Conservation (phyloP, 2,797 vertebrate genomes). For the Allobates femoralis region DNA sequence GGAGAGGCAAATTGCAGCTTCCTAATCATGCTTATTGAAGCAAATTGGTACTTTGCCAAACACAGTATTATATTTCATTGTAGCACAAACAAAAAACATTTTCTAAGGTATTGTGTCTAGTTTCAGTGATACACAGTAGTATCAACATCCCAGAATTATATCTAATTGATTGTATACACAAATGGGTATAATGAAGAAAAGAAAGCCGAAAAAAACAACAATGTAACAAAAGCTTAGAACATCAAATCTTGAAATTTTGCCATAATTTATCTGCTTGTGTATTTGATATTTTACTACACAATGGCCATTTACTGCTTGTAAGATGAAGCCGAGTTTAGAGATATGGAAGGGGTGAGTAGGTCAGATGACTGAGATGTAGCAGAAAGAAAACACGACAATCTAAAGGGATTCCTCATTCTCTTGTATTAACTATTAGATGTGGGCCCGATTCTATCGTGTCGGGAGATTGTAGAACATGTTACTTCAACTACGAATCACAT, state of each 20-base stretch:
- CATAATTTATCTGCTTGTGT: not conserved
- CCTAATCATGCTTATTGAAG: slow-evolving; percentile 6
- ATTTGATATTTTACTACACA: too few species aligned
- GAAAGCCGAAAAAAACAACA: not conserved
- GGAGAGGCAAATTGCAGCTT: not conserved
- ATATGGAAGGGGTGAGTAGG: too few species aligned
- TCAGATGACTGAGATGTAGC: too few species aligned
- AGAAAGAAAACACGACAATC: too few species aligned
- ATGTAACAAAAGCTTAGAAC: not conserved
- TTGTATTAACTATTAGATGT: too few species aligned
- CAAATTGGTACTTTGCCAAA: slow-evolving; percentile 11
- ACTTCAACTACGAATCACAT: too few species aligned
- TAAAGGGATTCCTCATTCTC: too few species aligned
- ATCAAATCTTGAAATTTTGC: not conserved
- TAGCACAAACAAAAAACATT: slow-evolving; percentile 4
- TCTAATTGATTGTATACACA: not conserved
- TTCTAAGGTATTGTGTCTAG: not conserved
- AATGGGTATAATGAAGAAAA: not conserved
- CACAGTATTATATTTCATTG: not conserved
- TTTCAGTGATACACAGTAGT: not conserved
- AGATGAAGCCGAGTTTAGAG: too few species aligned
- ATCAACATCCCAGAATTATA: not conserved
- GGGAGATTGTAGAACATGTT: too few species aligned
- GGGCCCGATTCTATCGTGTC: too few species aligned
- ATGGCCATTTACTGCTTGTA: too few species aligned